Evolutionary conservation across 2,888 invertebrate species (phyloP).

Genomic region (Drosophila rubida): DNA sequence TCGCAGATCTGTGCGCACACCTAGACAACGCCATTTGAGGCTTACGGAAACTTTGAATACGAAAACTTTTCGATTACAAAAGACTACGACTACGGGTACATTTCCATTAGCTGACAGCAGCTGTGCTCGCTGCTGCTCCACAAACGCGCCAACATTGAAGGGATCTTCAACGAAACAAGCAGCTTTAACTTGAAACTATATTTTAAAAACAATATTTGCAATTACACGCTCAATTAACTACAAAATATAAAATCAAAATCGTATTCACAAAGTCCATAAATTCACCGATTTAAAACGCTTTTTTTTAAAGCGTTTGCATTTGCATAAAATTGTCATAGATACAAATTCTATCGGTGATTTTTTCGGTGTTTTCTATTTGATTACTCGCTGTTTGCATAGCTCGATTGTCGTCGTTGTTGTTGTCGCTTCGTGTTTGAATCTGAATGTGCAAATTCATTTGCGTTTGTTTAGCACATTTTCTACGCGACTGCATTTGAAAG

Average conservation of each 20-base stretch:
- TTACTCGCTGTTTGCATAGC: constrained; percentile 26
- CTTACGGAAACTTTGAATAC: constrained; percentile 33
- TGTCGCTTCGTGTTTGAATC: constrained; percentile 68
- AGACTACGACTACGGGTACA: not conserved
- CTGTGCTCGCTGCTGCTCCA: constrained; percentile 14
- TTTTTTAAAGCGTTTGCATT: not conserved
- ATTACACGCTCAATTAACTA: too few relatives aligned
- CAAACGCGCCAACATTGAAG: not conserved
- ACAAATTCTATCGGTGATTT: constrained; percentile 18
- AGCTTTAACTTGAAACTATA: too few relatives aligned
- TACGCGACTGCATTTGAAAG: constrained; percentile 55
- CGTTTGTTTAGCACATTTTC: constrained; percentile 76
- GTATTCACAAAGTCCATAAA: too few relatives aligned
- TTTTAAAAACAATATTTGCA: too few relatives aligned
- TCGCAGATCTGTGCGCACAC: not conserved
- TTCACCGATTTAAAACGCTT: too few relatives aligned
- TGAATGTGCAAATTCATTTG: constrained; percentile 76
- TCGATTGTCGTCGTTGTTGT: constrained; percentile 36
- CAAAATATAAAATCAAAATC: too few relatives aligned
- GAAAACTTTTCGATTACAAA: constrained; percentile 39
- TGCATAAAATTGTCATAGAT: not conserved
- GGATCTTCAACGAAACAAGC: not conserved
- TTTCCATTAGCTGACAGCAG: constrained; percentile 32
- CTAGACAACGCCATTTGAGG: constrained; percentile 23
- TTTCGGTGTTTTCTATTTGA: constrained; percentile 26